Evolutionary conservation across 2,113 vertebrate genomes (phyloP), one percentile per base, ranked within the genome.

Genomic region (Cranoglanis bouderius): DNA sequence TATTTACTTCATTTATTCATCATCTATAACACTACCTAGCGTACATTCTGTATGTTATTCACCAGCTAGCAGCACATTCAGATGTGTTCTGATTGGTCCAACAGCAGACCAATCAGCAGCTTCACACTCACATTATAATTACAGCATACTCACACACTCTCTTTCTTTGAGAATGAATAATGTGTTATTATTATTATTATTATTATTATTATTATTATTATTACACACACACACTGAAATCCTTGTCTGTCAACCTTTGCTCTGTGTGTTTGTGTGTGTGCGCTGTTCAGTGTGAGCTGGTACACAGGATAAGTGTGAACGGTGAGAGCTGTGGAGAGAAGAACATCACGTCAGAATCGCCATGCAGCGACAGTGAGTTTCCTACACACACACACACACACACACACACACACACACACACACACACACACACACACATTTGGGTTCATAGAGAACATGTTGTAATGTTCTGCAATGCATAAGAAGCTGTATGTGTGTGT

Each of bases 351-450:
- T 57, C 49, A 12, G 65, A 38, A 32, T 78, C 81, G 77, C 80
- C 81, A 74, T 86, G 80, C 84, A 84, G 53, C 51, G 51, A 85
- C 84, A 82, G 90, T 91, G 85, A 90, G 87, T 87, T 19, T 67
- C 83, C 26, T 8, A 61, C 63, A 89, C 4, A n/a, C n/a, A 84
- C 21, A 8, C 59, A 82, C 18, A 70, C 13, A 87, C 2, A 43
- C 85, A 35, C 84, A 61, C 61, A 46, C 59, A 57, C 88, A 89
- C 84, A 85, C 19, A 77, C 65, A 86, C 43, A 43, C 63, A 84
- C 16, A 19, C 51, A 84, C 16, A 49, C 59, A 90, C 6, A 32
- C 29, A 84, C 24, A 19, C 40, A 85, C 18, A n/a, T 14, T n/a
- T 12, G 29, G 8, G 6, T 51, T 51, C 26, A 78, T 16, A 18